A percentile compares a stretch with the other conserved stretches of the same genome.
Evolutionary conservation across 2,797 vertebrate genomes (phyloP).

Genomic region (Dermochelys coriacea): DNA sequence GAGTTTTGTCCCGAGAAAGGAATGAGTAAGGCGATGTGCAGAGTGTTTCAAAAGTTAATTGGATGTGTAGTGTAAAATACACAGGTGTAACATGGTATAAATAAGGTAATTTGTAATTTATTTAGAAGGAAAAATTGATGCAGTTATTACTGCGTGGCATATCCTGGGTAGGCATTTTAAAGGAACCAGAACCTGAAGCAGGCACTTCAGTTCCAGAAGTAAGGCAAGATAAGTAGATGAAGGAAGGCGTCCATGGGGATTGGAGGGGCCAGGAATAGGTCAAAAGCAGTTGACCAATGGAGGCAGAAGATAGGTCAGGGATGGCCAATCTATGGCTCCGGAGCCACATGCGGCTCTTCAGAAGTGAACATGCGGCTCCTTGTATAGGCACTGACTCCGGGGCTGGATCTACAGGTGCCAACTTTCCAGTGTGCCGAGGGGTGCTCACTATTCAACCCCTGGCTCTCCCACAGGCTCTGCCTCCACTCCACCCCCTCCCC

Average conservation of each 20-base stretch:
- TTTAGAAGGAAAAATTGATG: not conserved
- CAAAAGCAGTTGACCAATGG: not conserved
- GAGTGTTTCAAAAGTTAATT: not conserved
- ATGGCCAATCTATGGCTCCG: too few species aligned
- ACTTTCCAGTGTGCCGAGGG: too few species aligned
- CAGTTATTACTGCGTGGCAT: not conserved
- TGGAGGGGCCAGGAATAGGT: not conserved
- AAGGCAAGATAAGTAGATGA: not conserved
- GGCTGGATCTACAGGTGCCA: too few species aligned
- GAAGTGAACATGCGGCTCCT: too few species aligned
- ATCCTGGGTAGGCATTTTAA: not conserved
- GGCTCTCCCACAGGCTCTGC: too few species aligned
- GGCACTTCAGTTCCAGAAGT: not conserved
- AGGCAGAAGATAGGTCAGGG: not conserved
- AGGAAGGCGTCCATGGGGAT: not conserved
- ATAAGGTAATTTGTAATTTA: not conserved
- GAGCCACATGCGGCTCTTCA: too few species aligned
- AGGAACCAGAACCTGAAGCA: not conserved
- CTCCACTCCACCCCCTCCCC: too few species aligned
- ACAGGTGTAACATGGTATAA: not conserved
- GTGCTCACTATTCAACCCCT: too few species aligned
- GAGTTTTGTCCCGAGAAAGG: not conserved
- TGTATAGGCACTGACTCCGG: too few species aligned
- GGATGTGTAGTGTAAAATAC: not conserved
- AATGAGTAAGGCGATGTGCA: not conserved